These are phyloP conservation scores for Heloderma charlesbogerti DNA, from an alignment of 2,113 vertebrate genomes.

Conservation along the genomic window DNA sequence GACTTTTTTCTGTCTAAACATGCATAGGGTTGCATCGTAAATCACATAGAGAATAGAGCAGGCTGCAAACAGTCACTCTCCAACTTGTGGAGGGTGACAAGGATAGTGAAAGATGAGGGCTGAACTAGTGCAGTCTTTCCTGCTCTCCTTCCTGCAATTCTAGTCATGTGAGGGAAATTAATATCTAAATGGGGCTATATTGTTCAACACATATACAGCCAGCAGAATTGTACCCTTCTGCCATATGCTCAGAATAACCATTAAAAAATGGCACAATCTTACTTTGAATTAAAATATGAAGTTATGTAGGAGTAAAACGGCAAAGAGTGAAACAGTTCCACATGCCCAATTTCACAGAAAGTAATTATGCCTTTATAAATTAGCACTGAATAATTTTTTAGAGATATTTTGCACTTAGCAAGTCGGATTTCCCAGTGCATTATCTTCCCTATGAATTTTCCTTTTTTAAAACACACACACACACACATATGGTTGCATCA, in stretches of 20 bases:
- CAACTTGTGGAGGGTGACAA: too few relatives aligned
- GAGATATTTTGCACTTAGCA: constrained; percentile 62
- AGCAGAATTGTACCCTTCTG: background rate
- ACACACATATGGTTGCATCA: too few relatives aligned
- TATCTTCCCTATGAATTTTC: too few relatives aligned
- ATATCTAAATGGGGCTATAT: background rate
- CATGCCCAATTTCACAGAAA: constrained; percentile 71
- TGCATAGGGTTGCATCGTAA: too few relatives aligned
- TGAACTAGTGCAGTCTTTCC: background rate
- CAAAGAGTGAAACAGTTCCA: constrained; percentile 58
- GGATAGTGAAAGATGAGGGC: too few relatives aligned
- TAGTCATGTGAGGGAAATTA: background rate
- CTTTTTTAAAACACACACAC: too few relatives aligned
- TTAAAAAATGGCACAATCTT: background rate
- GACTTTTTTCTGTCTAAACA: too few relatives aligned
- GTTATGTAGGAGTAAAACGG: background rate
- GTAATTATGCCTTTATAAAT: constrained; percentile 47
- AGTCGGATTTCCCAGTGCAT: constrained; percentile 48
- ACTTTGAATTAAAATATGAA: background rate
- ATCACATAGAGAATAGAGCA: too few relatives aligned
- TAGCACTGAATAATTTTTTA: constrained; percentile 45
- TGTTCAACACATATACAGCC: background rate
- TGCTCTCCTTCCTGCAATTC: background rate
- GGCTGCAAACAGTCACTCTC: too few relatives aligned
- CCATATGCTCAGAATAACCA: background rate